Conservation (phyloP, 2,797 vertebrate genomes). For the Enteromius viviparus region DNA sequence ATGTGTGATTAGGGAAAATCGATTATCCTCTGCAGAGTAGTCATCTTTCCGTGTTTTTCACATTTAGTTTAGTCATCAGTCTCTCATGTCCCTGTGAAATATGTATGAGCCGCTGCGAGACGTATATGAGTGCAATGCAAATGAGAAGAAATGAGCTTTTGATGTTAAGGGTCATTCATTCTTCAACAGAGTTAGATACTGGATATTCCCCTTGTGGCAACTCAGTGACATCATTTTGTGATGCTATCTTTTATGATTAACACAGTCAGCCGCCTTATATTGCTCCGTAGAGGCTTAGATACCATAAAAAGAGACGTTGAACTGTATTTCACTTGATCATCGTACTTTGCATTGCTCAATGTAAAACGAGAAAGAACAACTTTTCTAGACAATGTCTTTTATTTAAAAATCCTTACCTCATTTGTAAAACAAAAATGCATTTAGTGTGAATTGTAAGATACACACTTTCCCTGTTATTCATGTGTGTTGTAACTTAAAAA, state of each 20-base stretch:
- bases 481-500: neutral
- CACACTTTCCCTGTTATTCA: neutral
- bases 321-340: neutral
- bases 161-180: constrained; percentile 39
- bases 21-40: constrained; percentile 8
- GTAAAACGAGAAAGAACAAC: no score
- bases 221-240: neutral
- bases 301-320: neutral
- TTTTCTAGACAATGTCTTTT: no score
- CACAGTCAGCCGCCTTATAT: neutral
- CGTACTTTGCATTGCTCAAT: no score
- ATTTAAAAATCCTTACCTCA: neutral
- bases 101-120: constrained; percentile 3
- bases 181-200: neutral
- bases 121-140: constrained; percentile 24
- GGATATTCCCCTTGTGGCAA: constrained; percentile 22
- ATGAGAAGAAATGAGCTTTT: constrained; percentile 35
- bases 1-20: constrained; percentile 21
- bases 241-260: constrained; percentile 31
- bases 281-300: neutral
- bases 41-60: constrained; percentile 21
- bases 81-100: constrained; percentile 1
- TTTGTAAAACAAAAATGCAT: neutral
- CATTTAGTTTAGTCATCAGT: constrained; percentile 23
- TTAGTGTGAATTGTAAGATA: neutral